Percentiles rank a stretch among this genome's conserved stretches.
Conservation (phyloP, 1,140 invertebrate species). For the Drosophila oshimai region DNA sequence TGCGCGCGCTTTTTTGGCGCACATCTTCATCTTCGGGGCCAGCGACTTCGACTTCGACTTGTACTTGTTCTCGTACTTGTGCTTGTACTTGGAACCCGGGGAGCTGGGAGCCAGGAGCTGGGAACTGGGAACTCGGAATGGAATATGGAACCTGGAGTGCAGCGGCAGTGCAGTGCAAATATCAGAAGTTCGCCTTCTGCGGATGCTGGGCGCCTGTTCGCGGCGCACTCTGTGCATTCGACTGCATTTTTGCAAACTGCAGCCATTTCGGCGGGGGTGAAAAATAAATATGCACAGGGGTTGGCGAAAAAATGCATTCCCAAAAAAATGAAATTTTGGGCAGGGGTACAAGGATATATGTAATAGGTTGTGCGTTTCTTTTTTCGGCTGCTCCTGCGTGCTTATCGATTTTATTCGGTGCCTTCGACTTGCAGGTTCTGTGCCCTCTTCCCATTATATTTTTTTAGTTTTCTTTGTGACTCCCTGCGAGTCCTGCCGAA, state of each 20-base stretch:
- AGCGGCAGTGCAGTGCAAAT: conserved; percentile 45
- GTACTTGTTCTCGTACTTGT: conserved; percentile 11
- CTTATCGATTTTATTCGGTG: conserved; percentile 64
- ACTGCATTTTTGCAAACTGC: conserved; percentile 66
- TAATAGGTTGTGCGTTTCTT: background rate
- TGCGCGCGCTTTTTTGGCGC: conserved; percentile 69
- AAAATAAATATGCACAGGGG: conserved; percentile 46
- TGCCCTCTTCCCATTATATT: background rate
- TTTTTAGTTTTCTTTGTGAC: conserved; percentile 7
- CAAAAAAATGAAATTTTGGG: background rate
- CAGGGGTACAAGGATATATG: background rate
- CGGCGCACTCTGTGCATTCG: conserved; percentile 66
- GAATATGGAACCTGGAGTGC: conserved; percentile 42
- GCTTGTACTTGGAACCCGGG: conserved; percentile 9
- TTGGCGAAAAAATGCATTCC: conserved; percentile 43
- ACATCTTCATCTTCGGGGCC: conserved; percentile 65
- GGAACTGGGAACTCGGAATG: conserved; percentile 8
- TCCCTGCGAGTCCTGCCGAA: conserved; percentile 19
- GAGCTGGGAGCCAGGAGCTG: background rate
- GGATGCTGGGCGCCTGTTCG: conserved; percentile 67
- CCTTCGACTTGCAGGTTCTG: conserved; percentile 20
- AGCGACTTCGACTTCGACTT: conserved; percentile 50
- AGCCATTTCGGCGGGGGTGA: conserved; percentile 6
- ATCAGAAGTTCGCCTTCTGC: conserved; percentile 21
- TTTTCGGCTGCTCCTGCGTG: conserved; percentile 15